Conservation (phyloP, 2,113 vertebrate species). For the crab-eating macaque (Macaca fascicularis) region T2T-MFA8v1.1 NC_088379.1:119287501-119288000, state of each 20-base stretch:
- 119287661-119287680: not conserved
- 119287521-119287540: slow-evolving; percentile 13
- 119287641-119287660: not conserved
- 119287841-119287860: not conserved
- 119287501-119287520: not conserved
- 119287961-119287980: not conserved
- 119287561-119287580: slow-evolving; percentile 21
- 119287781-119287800: not conserved
- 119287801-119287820: not conserved
- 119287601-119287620: not conserved
- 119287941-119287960: not conserved
- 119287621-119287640: not conserved
- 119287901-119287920: slow-evolving; percentile 15
- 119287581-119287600: not conserved
- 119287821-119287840: not conserved
- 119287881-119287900: slow-evolving; percentile 33
- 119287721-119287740: not conserved
- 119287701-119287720: not conserved
- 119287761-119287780: not conserved
- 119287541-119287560: not conserved
- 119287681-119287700: not conserved
- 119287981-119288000: not conserved
- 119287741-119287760: not conserved
- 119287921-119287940: not conserved
- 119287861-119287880: not conserved